phyloP scores from a whole-genome alignment of 2,113 vertebrate species.

The Mormoops blainvillei region DNA sequence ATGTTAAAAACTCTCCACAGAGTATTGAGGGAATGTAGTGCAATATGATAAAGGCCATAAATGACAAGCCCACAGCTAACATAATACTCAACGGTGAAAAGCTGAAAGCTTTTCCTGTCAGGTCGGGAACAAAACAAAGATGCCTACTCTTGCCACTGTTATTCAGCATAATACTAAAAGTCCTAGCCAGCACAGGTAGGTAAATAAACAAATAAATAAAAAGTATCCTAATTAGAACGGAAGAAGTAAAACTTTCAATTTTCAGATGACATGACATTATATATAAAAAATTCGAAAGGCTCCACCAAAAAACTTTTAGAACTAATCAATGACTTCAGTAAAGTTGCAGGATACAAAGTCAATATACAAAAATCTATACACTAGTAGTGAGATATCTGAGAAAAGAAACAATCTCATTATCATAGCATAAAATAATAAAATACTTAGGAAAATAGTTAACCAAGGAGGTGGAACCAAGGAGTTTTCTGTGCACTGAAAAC shows the following conservation, averaged over 20 bases:
- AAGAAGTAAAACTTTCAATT: not conserved
- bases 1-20: not conserved
- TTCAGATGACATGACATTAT: not conserved
- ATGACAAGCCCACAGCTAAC: not conserved
- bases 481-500: not conserved
- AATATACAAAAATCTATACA: not conserved
- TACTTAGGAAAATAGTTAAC: not conserved
- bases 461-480: not conserved
- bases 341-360: not conserved
- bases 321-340: not conserved
- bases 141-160: not conserved
- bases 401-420: not conserved
- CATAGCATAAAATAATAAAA: not conserved
- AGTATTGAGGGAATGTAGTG: not conserved
- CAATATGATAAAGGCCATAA: not conserved
- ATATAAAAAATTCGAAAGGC: not conserved
- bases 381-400: not conserved
- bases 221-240: not conserved
- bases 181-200: not conserved
- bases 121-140: not conserved
- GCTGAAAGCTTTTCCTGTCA: not conserved
- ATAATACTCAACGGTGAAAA: not conserved
- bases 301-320: not conserved
- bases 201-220: not conserved
- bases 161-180: not conserved